Conservation (phyloP, 2,888 invertebrate genomes). For the Lapara coniferarum region DNA sequence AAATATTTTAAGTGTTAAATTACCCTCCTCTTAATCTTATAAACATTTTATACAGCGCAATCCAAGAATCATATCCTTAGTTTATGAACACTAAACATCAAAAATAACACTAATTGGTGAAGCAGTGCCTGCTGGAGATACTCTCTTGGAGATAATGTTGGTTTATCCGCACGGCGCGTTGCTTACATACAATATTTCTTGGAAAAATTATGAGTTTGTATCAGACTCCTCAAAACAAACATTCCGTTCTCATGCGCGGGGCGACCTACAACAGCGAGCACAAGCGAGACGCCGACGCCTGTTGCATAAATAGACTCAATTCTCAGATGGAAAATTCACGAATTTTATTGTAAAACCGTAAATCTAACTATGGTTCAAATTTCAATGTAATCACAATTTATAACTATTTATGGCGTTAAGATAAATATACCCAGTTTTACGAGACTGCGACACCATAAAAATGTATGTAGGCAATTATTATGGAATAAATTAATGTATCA, state of each 20-base stretch:
- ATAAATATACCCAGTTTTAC: slow-evolving; percentile 38
- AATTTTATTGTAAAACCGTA: slow-evolving; percentile 65
- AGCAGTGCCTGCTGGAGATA: background rate
- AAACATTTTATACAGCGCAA: background rate
- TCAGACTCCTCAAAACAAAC: slow-evolving; percentile 78
- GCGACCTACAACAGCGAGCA: slow-evolving; percentile 61
- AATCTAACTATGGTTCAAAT: slow-evolving; percentile 51
- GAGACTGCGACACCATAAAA: slow-evolving; percentile 13
- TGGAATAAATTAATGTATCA: too few species aligned
- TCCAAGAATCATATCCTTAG: background rate
- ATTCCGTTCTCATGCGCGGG: slow-evolving; percentile 70
- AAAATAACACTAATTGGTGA: background rate
- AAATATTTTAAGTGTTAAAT: too few species aligned
- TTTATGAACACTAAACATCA: background rate
- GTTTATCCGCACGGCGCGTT: slow-evolving; percentile 7
- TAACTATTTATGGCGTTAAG: slow-evolving; percentile 52
- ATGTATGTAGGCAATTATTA: background rate
- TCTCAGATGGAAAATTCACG: slow-evolving; percentile 72
- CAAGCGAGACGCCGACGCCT: slow-evolving; percentile 68
- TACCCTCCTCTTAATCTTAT: background rate
- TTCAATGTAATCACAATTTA: slow-evolving; percentile 62
- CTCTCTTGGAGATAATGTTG: background rate
- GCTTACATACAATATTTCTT: slow-evolving; percentile 53
- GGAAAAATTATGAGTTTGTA: slow-evolving; percentile 74
- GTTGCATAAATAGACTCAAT: slow-evolving; percentile 75